phyloP scores from a whole-genome alignment of 2,113 vertebrate genomes.

The Nerophis lumbriciformis region DNA sequence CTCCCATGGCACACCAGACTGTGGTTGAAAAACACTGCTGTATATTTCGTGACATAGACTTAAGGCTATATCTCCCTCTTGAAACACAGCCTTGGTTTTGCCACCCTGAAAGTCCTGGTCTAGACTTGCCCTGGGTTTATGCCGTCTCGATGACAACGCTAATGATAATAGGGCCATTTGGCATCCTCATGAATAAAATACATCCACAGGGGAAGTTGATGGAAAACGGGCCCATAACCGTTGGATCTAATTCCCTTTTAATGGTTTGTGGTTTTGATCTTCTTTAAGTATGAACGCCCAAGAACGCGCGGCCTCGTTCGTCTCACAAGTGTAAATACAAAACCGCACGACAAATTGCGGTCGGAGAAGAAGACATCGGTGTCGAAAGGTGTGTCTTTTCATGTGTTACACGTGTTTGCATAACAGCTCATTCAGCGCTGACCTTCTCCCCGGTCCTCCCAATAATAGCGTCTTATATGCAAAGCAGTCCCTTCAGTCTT shows the following conservation, averaged over 20 bases:
- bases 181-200: constrained; percentile 17
- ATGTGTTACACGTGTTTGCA: constrained; percentile 41
- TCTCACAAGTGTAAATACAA: constrained; percentile 10
- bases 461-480: constrained; percentile 60
- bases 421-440: constrained; percentile 55
- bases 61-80: too few relatives aligned
- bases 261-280: constrained; percentile 23
- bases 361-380: constrained; percentile 17
- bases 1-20: too few relatives aligned
- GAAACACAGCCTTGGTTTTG: neutral
- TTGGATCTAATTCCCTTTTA: constrained; percentile 21
- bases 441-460: constrained; percentile 49
- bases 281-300: constrained; percentile 11
- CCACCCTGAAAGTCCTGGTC: neutral
- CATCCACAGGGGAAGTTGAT: neutral
- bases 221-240: constrained; percentile 1
- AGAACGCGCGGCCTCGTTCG: constrained; percentile 12
- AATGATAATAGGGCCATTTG: neutral
- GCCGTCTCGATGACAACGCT: neutral
- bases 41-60: too few relatives aligned
- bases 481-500: constrained; percentile 57
- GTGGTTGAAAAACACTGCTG: too few relatives aligned
- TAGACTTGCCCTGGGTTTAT: neutral
- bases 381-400: constrained; percentile 30
- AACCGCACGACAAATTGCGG: constrained; percentile 8